Percentiles rank a stretch among this genome's conserved stretches.
Conservation (phyloP, 2,113 vertebrate species). For the Sardina pilchardus region DNA sequence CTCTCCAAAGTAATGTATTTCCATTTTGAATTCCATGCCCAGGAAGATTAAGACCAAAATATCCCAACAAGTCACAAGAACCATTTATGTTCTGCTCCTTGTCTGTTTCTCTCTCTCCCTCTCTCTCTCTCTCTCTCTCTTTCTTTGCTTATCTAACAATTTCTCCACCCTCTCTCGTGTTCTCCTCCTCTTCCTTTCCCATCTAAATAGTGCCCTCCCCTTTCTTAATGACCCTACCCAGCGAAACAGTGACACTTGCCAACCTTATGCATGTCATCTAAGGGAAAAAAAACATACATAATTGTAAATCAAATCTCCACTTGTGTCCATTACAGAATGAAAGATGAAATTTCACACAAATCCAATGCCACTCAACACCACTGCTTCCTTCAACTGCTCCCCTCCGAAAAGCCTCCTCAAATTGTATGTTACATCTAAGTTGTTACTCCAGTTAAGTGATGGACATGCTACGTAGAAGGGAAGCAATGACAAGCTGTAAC, state of each 20-base stretch:
- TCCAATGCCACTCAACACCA: background rate
- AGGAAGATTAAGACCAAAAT: background rate
- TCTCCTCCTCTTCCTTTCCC: background rate
- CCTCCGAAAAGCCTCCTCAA: background rate
- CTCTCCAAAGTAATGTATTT: background rate
- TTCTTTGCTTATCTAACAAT: background rate
- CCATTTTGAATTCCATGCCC: background rate
- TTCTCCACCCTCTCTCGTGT: background rate
- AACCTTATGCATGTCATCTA: background rate
- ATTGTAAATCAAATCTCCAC: background rate
- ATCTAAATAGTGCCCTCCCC: background rate
- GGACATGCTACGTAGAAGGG: background rate
- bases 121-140: background rate
- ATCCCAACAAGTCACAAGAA: background rate
- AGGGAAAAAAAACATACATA: slow-evolving; percentile 4
- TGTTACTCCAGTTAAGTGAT: background rate
- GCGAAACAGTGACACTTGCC: background rate
- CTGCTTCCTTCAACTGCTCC: background rate
- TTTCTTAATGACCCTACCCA: background rate
- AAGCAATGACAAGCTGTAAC: background rate
- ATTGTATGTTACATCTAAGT: background rate
- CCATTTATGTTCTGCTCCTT: background rate
- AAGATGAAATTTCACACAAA: slow-evolving; percentile 9
- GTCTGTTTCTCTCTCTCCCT: background rate
- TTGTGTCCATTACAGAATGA: background rate